Evolutionary conservation across 2,888 invertebrate species (phyloP), one percentile per base, ranked within the genome.

Genomic region (Cantharis nigra): DNA sequence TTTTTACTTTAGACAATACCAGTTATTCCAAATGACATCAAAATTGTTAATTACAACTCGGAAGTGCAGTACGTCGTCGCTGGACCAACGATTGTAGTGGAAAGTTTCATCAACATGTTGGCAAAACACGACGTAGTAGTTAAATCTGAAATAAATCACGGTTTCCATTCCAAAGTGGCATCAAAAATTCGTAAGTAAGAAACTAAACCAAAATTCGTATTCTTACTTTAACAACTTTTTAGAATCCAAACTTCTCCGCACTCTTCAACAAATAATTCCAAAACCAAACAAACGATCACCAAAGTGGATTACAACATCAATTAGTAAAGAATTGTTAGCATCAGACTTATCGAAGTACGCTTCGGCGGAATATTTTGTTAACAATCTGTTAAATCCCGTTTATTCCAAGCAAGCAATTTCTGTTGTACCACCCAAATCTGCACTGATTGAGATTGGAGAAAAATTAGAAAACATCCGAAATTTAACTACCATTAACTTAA

Each of bases 251-350:
- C 30, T 75, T 14, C 23, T 93, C 0, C 90, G 91, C 72, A 91
- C 92, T 81, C 84, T 95, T 72, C 91, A 89, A 28, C 87, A 92
- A 85, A 91, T 93, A 0, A 94, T 95, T 70, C 91, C 91, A 0
- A 83, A 90, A 0, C 93, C 95, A 0, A 93, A 92, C 82, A 86
- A 88, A 3, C 91, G 97, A 13, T 93, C 94, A 0, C 85, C 90
- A 0, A 92, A 93, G 77, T 98, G 97, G 98, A 88, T 97, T 5
- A 65, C 71, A 14, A 30, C 74, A 2, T 33, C 69, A 0, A 23
- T 26, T 3, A 23, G 9, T 16, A 69, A 33, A 49, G 20, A 49
- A n/a, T 20, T 65, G 1, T 33, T 20, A 16, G 18, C 65, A 18
- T 28, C 69, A 1, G 70, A 74, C 1, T 9, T 28, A 5, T 70